Conservation (phyloP, 2,888 invertebrate species). For the Antheraea assamensis region DNA sequence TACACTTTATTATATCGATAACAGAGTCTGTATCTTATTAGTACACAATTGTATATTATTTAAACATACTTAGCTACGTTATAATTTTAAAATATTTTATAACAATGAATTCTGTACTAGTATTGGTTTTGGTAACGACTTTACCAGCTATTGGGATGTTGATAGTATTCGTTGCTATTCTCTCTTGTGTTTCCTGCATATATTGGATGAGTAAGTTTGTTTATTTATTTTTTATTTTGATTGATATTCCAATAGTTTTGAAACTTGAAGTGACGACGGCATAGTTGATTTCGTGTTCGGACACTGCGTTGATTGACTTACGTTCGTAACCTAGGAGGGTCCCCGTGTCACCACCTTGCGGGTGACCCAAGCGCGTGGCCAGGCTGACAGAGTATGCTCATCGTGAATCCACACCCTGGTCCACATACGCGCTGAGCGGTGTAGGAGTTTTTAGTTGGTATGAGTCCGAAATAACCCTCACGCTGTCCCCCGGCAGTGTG, state of each 20-base stretch:
- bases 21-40: background rate
- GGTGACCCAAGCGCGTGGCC: too few relatives aligned
- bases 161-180: constrained; percentile 24
- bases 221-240: background rate
- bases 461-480: too few relatives aligned
- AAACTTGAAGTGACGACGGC: too few relatives aligned
- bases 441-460: too few relatives aligned
- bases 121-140: constrained; percentile 30
- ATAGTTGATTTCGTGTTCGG: too few relatives aligned
- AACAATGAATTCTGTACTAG: constrained; percentile 26
- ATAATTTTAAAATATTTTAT: background rate
- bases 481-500: too few relatives aligned
- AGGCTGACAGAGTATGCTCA: too few relatives aligned
- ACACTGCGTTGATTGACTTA: too few relatives aligned
- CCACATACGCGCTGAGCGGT: too few relatives aligned
- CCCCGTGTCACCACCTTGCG: too few relatives aligned
- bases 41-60: constrained; percentile 6
- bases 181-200: constrained; percentile 22
- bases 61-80: background rate
- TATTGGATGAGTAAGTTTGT: constrained; percentile 35
- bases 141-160: constrained; percentile 32
- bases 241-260: background rate
- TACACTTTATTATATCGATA: constrained; percentile 5
- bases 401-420: too few relatives aligned
- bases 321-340: too few relatives aligned